Conservation (phyloP, 2,888 invertebrate genomes). For the Andrena trimmerana region DNA sequence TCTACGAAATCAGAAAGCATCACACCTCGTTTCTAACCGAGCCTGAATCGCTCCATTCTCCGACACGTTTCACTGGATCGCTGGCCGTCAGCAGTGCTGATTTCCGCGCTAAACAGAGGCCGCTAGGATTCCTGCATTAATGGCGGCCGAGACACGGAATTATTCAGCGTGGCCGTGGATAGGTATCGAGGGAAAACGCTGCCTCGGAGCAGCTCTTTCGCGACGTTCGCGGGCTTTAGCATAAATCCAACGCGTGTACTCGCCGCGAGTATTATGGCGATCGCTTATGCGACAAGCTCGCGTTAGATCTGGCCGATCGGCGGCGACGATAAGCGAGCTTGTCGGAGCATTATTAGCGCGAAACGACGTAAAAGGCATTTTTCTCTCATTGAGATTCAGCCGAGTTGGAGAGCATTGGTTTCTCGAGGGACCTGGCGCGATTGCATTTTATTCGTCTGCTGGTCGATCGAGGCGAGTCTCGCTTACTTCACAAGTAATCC, state of each 20-base stretch:
- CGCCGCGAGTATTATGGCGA: conserved; percentile 31
- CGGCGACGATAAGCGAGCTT: conserved; percentile 37
- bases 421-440: conserved; percentile 29
- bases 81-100: conserved; percentile 14
- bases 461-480: conserved; percentile 27
- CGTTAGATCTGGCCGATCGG: conserved; percentile 50
- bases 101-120: conserved; percentile 4
- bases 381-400: conserved; percentile 49
- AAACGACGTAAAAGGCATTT: conserved; percentile 25
- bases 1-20: not conserved
- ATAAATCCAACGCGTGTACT: conserved; percentile 41
- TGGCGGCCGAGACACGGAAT: conserved; percentile 13
- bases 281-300: conserved; percentile 47
- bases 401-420: conserved; percentile 12
- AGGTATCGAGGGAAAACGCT: conserved; percentile 17
- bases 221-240: conserved; percentile 12
- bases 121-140: conserved; percentile 49
- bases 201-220: conserved; percentile 24
- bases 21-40: not conserved
- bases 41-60: not conserved
- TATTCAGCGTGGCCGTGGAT: conserved; percentile 37
- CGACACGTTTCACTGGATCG: conserved; percentile 13
- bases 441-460: conserved; percentile 30
- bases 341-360: conserved; percentile 57
- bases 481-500: not conserved